Evolutionary conservation across 2,113 vertebrate genomes (phyloP), one percentile per base, ranked within the genome.

Genomic region (Marmota monax): DNA sequence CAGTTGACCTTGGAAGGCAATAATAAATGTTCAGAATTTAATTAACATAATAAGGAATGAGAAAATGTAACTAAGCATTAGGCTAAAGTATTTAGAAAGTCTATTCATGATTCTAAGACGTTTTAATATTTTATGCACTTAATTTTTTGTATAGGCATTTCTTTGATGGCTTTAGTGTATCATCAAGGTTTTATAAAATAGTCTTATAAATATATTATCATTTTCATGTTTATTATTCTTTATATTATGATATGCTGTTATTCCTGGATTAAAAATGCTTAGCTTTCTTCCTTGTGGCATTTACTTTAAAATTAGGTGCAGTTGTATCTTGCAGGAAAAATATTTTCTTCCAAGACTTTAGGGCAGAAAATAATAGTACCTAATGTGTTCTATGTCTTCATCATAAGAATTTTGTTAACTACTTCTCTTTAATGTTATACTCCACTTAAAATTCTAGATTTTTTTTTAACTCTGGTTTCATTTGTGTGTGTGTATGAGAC

Each of bases 291-390:
- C 48, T 77, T 65, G 6, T 77, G 85, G 22, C 11, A 86, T 78
- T 95, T 95, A 79, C 83, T 93, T 88, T 70, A 84, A 96, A 96
- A 56, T 42, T 96, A 69, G 79, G 25, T 90, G 7, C 9, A 86
- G 1, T 86, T 70, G 1, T 8, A 22, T 90, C 27, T 91, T 87
- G 39, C 76, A 76, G n/a, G 53, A 94, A 92, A 90, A 84, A 79
- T 90, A 17, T 80, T 88, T 20, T 63, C 56, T 63, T 89, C 7
- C 29, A 89, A 51, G 27, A 69, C 58, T 94, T 93, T 94, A 39
- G 89, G 73, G 67, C 39, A 94, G 70, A 89, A 94, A 95, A 65
- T 76, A 72, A 89, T 84, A 90, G 83, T 73, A 45, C 11, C 1
- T 70, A 73, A 69, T 82, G 37, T 42, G 17, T 95, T 82, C 95